These are phyloP conservation scores for Euura lappo DNA, from an alignment of 1,140 invertebrate genomes.

Conservation along the genomic window DNA sequence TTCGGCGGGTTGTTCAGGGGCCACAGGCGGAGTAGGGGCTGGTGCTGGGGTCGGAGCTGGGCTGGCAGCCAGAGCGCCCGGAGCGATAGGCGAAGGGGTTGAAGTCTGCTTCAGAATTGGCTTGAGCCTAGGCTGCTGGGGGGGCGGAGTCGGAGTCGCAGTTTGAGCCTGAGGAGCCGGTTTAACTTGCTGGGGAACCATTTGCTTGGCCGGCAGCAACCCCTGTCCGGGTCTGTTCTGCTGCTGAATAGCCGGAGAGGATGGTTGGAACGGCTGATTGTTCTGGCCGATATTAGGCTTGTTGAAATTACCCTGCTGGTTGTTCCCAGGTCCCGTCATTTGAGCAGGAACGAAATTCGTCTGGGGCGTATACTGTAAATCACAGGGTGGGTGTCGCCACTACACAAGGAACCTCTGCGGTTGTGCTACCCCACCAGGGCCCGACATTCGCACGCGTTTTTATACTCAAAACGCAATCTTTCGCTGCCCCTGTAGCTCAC, in stretches of 20 bases:
- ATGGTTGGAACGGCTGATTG: constrained; percentile 29
- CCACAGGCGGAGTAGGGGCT: constrained; percentile 17
- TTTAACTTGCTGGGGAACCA: no score
- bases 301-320: constrained; percentile 42
- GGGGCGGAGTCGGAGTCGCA: constrained; percentile 9
- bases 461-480: constrained; percentile 47
- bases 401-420: constrained; percentile 63
- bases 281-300: constrained; percentile 23
- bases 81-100: neutral
- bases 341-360: constrained; percentile 47
- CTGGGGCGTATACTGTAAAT: constrained; percentile 55
- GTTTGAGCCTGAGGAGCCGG: neutral
- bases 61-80: neutral
- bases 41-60: no score
- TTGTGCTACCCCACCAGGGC: constrained; percentile 60
- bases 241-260: neutral
- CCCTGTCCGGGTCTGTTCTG: neutral
- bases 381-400: constrained; percentile 57
- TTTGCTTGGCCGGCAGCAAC: constrained; percentile 22
- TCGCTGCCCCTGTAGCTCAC: constrained; percentile 53
- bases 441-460: constrained; percentile 46
- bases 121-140: constrained; percentile 45
- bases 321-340: constrained; percentile 21
- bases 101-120: constrained; percentile 47
- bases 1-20: constrained; percentile 17